Percentiles rank a stretch among this genome's conserved stretches.
Conservation (phyloP, 2,888 invertebrate species). For the Pandemis cinnamomeana region DNA sequence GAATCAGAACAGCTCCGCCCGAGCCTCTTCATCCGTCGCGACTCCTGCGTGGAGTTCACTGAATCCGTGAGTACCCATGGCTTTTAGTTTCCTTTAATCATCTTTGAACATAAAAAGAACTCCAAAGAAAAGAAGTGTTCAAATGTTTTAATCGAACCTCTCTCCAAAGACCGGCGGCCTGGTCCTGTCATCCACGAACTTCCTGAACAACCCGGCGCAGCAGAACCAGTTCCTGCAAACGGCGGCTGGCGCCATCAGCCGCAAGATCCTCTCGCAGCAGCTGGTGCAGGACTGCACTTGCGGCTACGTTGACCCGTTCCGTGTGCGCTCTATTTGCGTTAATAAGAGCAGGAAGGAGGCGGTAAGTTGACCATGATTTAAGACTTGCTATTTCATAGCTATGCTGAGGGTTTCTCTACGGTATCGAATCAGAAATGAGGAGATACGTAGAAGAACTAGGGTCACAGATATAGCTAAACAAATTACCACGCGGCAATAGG, state of each 20-base stretch:
- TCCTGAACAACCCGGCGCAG: conserved; percentile 81
- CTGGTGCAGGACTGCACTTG: conserved; percentile 78
- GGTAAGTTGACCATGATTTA: conserved; percentile 53
- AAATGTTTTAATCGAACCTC: not conserved
- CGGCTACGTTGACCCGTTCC: conserved; percentile 62
- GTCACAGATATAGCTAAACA: no score
- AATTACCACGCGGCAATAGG: no score
- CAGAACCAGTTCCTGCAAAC: conserved; percentile 86
- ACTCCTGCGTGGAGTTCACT: conserved; percentile 88
- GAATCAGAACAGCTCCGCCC: conserved; percentile 82
- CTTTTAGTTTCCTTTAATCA: no score
- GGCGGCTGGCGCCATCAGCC: conserved; percentile 74
- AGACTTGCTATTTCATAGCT: not conserved
- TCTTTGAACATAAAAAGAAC: no score
- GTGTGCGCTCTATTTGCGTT: conserved; percentile 65
- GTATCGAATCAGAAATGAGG: no score
- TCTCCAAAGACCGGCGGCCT: conserved; percentile 85
- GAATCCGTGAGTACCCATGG: conserved; percentile 80
- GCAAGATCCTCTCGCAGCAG: conserved; percentile 65
- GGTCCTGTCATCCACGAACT: conserved; percentile 86
- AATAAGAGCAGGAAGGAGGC: conserved; percentile 69
- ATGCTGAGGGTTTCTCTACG: no score
- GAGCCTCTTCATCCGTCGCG: conserved; percentile 82
- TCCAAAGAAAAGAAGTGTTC: no score
- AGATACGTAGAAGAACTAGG: no score